Conservation (phyloP, 2,888 invertebrate genomes). For the Conistra vaccinii region DNA sequence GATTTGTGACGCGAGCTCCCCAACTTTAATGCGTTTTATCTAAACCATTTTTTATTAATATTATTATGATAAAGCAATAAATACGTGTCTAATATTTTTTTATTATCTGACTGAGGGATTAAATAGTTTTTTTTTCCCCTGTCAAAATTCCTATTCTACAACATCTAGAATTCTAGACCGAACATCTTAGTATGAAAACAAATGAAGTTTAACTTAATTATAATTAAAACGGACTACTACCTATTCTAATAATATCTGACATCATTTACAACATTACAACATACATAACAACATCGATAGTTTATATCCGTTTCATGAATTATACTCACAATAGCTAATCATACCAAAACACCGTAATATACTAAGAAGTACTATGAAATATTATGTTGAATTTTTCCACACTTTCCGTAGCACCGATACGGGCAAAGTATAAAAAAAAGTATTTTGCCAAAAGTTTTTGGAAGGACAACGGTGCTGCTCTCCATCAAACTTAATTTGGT, state of each 20-base stretch:
- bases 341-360: not conserved
- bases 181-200: not conserved
- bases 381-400: not conserved
- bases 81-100: too few relatives aligned
- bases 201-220: not conserved
- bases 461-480: slow-evolving; percentile 18
- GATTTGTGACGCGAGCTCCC: too few relatives aligned
- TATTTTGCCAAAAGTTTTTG: slow-evolving; percentile 3
- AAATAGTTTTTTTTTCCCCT: too few relatives aligned
- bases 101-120: too few relatives aligned
- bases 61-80: too few relatives aligned
- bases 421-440: slow-evolving; percentile 1
- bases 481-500: slow-evolving; percentile 43
- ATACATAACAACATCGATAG: too few relatives aligned
- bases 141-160: too few relatives aligned
- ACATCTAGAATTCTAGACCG: not conserved
- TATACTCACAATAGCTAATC: not conserved
- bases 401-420: slow-evolving; percentile 1
- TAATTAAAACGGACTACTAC: not conserved
- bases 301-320: too few relatives aligned
- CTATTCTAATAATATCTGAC: not conserved
- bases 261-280: not conserved
- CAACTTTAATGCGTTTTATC: too few relatives aligned
- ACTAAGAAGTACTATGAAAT: slow-evolving; percentile 7
- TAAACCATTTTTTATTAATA: too few relatives aligned